Evolutionary conservation across 2,888 invertebrate species (phyloP), one percentile per base, ranked within the genome.

Genomic region (Loripinus fragilis): DNA sequence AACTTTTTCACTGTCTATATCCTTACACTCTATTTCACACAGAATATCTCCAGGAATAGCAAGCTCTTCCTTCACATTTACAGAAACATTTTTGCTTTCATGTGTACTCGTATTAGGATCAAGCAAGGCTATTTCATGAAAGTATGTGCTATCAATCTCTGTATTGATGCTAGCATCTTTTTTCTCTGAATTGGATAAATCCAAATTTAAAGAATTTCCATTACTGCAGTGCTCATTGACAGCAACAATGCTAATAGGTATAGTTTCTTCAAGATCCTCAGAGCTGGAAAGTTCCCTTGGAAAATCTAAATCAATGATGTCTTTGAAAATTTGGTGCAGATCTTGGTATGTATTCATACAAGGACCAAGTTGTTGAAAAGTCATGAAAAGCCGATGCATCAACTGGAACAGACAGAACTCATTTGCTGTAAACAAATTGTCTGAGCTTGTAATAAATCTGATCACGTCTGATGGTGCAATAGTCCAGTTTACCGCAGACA

Each of bases 351-450:
- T 68, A 12, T 77, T 82, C 0, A 65, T 71, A 64, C 82, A 88
- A n/a, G 82, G 78, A 28, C 85, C 86, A 25, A 86, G 76, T 20
- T 85, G 60, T 20, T 60, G 60, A 28, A 60, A 60, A n/a, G 60
- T 17, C 30, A 60, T 30, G 33, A 91, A 93, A 80, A 95, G 90
- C 72, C 92, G 91, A 66, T 94, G 92, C 84, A 95, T 91, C 71
- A 95, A 93, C 83, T 94, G 94, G 88, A 94, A 95, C 77, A 95
- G 93, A 87, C 95, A 95, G 66, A 94, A 90, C 86, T 95, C 95
- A 86, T 95, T 95, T 75, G 94, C 94, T 41, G 93, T 93, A 89
- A 95, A 95, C 66, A 95, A 91, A 42, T 94, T 93, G 81, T 95
- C 95, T 52, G 88, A 94, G 85, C 95, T 95, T 73, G 95, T 92